Conservation (phyloP, 23 tunicate species). For the Phallusia fumigata region DNA sequence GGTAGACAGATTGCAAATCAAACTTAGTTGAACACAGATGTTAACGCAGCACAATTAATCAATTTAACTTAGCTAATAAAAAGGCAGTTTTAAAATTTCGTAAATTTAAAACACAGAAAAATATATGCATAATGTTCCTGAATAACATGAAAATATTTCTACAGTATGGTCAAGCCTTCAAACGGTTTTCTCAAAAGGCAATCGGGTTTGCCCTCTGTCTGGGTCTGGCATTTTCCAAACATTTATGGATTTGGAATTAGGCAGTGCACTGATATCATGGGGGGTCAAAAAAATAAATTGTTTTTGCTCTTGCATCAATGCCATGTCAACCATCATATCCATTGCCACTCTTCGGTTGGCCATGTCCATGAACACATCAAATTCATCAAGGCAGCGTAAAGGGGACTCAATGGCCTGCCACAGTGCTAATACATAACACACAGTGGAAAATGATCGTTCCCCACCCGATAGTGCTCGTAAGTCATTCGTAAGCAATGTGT, state of each 20-base stretch:
- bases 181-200: conserved; percentile 30
- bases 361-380: conserved; percentile 98
- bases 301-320: conserved; percentile 39
- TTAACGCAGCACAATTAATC: too few species aligned
- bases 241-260: conserved; percentile 50
- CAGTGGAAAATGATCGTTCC: conserved; percentile 92
- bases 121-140: too few species aligned
- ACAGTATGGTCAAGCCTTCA: not conserved
- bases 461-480: conserved; percentile 86
- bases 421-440: conserved; percentile 75
- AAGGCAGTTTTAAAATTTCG: too few species aligned
- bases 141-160: not conserved
- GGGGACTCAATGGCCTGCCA: conserved; percentile 91
- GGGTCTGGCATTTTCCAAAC: conserved; percentile 99
- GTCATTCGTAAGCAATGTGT: conserved; percentile 48
- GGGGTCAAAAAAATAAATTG: conserved; percentile 93
- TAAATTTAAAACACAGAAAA: too few species aligned
- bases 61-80: too few species aligned
- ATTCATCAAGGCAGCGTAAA: conserved; percentile 85
- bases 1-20: too few species aligned
- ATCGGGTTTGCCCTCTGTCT: conserved; percentile 61
- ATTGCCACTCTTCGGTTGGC: conserved; percentile 92
- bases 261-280: conserved; percentile 85
- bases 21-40: too few species aligned
- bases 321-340: conserved; percentile 91